phyloP scores from a whole-genome alignment of 2,113 vertebrate species.

The Pelusios castaneus region DNA sequence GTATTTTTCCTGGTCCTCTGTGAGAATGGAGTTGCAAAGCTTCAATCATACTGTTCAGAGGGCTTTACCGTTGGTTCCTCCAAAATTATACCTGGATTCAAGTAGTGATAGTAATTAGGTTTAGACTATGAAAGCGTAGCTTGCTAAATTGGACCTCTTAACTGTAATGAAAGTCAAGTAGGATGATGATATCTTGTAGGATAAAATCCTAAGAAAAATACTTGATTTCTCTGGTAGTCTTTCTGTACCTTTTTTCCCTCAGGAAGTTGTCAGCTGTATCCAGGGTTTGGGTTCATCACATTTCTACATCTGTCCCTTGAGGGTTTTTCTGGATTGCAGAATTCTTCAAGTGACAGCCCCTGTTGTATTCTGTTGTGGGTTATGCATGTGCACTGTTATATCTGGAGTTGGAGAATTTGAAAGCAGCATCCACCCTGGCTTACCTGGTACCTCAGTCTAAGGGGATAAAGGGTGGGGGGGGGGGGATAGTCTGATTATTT shows the following conservation, averaged over 20 bases:
- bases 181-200: background rate
- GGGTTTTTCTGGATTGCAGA: background rate
- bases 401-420: background rate
- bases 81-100: background rate
- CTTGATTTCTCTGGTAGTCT: background rate
- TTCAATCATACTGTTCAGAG: background rate
- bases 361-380: background rate
- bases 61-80: background rate
- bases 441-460: background rate
- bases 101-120: background rate
- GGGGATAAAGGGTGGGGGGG: background rate
- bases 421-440: background rate
- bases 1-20: too few relatives aligned
- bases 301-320: background rate
- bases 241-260: background rate
- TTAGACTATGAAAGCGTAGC: background rate
- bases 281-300: background rate
- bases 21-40: too few relatives aligned
- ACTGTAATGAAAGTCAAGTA: background rate
- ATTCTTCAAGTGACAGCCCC: background rate
- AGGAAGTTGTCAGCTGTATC: background rate
- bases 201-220: background rate
- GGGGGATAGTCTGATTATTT: background rate
- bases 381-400: background rate
- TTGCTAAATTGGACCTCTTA: background rate